These are phyloP conservation scores for Salminus brasiliensis DNA, from an alignment of 2,113 vertebrate species.

Conservation along the genomic window DNA sequence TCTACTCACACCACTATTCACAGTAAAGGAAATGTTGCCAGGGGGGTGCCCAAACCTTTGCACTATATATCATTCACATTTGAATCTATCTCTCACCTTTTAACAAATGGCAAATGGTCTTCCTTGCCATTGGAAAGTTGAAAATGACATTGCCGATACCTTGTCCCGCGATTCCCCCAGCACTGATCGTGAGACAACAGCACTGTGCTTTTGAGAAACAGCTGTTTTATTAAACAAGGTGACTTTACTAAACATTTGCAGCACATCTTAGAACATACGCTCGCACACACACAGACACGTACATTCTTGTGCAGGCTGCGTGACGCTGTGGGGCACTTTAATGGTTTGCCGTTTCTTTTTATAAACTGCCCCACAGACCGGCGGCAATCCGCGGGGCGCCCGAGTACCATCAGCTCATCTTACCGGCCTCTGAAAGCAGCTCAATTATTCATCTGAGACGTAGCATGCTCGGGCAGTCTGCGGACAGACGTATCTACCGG, in stretches of 20 bases:
- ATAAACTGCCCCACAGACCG: slow-evolving; percentile 34
- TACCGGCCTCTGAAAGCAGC: slow-evolving; percentile 45
- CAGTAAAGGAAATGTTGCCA: too few relatives aligned
- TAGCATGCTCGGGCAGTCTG: slow-evolving; percentile 5
- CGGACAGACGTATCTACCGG: slow-evolving; percentile 30
- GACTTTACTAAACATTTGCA: background rate
- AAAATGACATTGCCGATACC: too few relatives aligned
- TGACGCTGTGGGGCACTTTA: slow-evolving; percentile 16
- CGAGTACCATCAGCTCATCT: slow-evolving; percentile 52
- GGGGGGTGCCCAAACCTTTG: too few relatives aligned
- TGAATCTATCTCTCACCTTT: too few relatives aligned
- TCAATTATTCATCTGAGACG: slow-evolving; percentile 50
- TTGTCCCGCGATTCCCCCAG: too few relatives aligned
- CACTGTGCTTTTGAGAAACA: slow-evolving; percentile 18
- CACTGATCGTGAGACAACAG: background rate
- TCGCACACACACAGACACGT: background rate
- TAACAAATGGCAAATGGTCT: too few relatives aligned
- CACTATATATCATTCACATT: too few relatives aligned
- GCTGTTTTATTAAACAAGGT: slow-evolving; percentile 25
- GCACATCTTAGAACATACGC: background rate
- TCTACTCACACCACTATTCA: too few relatives aligned
- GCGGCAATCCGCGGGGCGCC: slow-evolving; percentile 18
- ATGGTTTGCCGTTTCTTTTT: slow-evolving; percentile 48
- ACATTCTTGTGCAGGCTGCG: background rate
- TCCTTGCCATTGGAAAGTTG: too few relatives aligned